Conservation (phyloP, 2,113 vertebrate species). For the Strix uralensis region DNA sequence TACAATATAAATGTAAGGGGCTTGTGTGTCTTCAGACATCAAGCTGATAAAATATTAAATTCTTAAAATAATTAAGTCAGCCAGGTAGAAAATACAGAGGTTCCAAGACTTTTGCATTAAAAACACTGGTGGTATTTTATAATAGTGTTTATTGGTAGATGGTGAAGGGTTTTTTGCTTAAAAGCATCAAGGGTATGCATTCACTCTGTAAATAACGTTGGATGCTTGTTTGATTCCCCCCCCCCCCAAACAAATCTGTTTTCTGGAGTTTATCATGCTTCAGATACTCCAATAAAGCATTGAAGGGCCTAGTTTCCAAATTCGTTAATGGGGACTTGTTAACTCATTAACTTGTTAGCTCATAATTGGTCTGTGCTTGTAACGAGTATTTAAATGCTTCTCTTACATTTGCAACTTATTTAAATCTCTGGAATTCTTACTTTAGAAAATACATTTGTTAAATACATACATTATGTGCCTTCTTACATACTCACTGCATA, state of each 20-base stretch:
- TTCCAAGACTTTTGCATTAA: background rate
- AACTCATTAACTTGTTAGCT: background rate
- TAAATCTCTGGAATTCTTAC: background rate
- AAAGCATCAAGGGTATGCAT: background rate
- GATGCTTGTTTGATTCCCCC: background rate
- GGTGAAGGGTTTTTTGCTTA: background rate
- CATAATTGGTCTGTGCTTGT: background rate
- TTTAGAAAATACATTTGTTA: background rate
- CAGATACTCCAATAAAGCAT: background rate
- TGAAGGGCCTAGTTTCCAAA: background rate
- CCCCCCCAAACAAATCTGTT: background rate
- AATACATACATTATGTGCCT: background rate
- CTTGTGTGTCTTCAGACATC: background rate
- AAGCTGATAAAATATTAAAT: conserved; percentile 47
- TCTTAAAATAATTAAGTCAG: conserved; percentile 49
- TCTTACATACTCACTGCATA: background rate
- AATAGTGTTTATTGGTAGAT: background rate
- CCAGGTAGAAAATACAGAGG: background rate
- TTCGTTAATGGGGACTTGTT: background rate
- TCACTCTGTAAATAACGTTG: background rate
- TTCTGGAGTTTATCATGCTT: background rate
- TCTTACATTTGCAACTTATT: background rate
- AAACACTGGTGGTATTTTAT: background rate
- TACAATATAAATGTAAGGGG: conserved; percentile 12
- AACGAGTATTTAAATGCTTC: background rate